These are phyloP conservation scores for Rhadinocentrus ornatus DNA, from an alignment of 2,797 vertebrate species.

Conservation along the genomic window DNA sequence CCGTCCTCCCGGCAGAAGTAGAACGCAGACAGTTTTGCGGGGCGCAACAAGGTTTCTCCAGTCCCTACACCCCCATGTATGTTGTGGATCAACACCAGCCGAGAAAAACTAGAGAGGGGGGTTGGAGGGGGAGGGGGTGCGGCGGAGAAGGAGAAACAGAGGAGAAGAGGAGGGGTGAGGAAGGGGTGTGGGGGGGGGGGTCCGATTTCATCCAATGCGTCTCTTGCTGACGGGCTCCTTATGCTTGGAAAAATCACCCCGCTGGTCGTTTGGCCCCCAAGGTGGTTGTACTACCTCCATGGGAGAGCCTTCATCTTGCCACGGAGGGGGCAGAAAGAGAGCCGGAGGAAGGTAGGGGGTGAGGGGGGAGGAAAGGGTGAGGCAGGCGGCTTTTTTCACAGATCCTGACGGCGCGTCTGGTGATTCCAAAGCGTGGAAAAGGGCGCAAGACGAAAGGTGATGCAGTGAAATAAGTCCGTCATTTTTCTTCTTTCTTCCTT, in stretches of 20 bases:
- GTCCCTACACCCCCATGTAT: conserved; percentile 51
- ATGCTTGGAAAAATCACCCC: conserved; percentile 79
- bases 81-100: conserved; percentile 45
- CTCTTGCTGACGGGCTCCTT: conserved; percentile 78
- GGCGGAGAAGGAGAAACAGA: conserved; percentile 29
- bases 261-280: conserved; percentile 76
- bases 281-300: conserved; percentile 77
- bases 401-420: conserved; percentile 55
- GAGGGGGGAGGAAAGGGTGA: conserved; percentile 13
- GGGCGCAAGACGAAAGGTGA: conserved; percentile 36
- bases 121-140: conserved; percentile 12
- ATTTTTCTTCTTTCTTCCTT: conserved; percentile 36
- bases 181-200: conserved; percentile 41
- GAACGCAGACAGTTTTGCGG: conserved; percentile 30
- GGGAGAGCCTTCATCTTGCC: conserved; percentile 68
- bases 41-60: conserved; percentile 68
- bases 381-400: conserved; percentile 41
- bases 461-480: conserved; percentile 59
- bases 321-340: conserved; percentile 15
- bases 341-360: background rate
- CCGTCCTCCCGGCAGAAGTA: conserved; percentile 42
- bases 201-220: conserved; percentile 83
- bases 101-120: conserved; percentile 14
- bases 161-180: conserved; percentile 5
- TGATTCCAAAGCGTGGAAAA: conserved; percentile 54